phyloP scores from a whole-genome alignment of 2,888 invertebrate species.

The Mimumesa dahlbomi region DNA sequence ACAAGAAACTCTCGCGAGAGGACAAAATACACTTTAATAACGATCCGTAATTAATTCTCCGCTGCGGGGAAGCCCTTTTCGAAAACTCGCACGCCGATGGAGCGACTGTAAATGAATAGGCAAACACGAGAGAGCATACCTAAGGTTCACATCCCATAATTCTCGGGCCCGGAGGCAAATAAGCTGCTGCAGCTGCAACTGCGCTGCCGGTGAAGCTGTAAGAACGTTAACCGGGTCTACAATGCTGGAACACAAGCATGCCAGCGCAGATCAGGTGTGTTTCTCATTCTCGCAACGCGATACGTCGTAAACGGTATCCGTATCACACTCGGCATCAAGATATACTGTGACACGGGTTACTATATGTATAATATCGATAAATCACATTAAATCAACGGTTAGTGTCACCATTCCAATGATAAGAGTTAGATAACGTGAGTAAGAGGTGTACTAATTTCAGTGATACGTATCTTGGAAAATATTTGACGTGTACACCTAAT shows the following conservation, averaged over 20 bases:
- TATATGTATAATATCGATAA: no score
- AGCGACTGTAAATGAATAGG: background rate
- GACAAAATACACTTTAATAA: no score
- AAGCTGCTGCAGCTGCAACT: slow-evolving; percentile 51
- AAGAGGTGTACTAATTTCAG: no score
- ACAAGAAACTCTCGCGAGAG: no score
- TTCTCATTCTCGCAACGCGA: slow-evolving; percentile 4
- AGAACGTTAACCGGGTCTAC: slow-evolving; percentile 53
- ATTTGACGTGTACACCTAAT: no score
- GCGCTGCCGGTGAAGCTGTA: slow-evolving; percentile 35
- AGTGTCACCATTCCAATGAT: no score
- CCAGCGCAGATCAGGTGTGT: background rate
- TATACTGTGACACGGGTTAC: no score
- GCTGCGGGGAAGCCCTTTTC: background rate
- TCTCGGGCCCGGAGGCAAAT: slow-evolving; percentile 48
- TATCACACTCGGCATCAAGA: background rate
- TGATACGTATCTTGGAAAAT: no score
- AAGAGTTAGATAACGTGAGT: no score
- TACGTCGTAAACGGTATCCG: background rate
- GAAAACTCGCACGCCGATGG: background rate
- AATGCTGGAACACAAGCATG: slow-evolving; percentile 36
- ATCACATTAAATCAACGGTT: no score
- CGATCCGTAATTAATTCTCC: no score
- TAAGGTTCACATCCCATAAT: slow-evolving; percentile 52
- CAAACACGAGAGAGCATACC: background rate